phyloP scores from a whole-genome alignment of 2,888 invertebrate species.

The Tromatobia lineatoria region DNA sequence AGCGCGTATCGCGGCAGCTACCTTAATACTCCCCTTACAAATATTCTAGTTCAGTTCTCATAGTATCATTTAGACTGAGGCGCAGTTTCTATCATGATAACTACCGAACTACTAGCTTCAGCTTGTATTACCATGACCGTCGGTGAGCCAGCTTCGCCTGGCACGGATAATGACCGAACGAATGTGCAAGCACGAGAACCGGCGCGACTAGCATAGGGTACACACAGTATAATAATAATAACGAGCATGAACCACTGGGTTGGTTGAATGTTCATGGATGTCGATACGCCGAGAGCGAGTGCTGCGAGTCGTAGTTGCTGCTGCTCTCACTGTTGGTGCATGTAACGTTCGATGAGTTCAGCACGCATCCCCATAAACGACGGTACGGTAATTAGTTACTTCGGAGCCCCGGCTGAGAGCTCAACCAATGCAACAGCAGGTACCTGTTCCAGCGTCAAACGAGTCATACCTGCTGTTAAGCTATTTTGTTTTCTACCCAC shows the following conservation, averaged over 20 bases:
- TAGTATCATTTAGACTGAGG: slow-evolving; percentile 15
- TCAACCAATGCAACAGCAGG: slow-evolving; percentile 56
- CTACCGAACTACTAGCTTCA: slow-evolving; percentile 17
- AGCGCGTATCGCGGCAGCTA: too few species aligned
- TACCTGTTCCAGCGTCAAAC: slow-evolving; percentile 48
- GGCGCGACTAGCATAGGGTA: slow-evolving; percentile 1
- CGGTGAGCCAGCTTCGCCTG: slow-evolving; percentile 40
- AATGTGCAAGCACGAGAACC: slow-evolving; percentile 43
- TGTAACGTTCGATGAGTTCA: slow-evolving; percentile 62
- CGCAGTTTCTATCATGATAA: slow-evolving; percentile 39
- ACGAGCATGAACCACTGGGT: slow-evolving; percentile 44
- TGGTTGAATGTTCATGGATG: slow-evolving; percentile 44
- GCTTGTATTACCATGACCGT: slow-evolving; percentile 54
- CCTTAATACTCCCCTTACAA: background rate
- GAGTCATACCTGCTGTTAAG: slow-evolving; percentile 54
- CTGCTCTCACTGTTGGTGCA: slow-evolving; percentile 31
- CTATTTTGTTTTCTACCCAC: slow-evolving; percentile 24
- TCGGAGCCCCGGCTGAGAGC: slow-evolving; percentile 28
- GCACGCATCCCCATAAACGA: slow-evolving; percentile 69
- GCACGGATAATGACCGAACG: slow-evolving; percentile 59
- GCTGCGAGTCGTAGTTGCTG: slow-evolving; percentile 34
- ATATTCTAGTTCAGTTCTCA: background rate
- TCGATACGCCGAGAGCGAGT: slow-evolving; percentile 40
- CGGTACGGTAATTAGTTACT: slow-evolving; percentile 70
- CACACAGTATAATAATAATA: slow-evolving; percentile 47